A percentile compares a stretch with the other conserved stretches of the same genome.
These are phyloP conservation scores for Lophotis ruficrista DNA, from an alignment of 2,113 vertebrate species.

Conservation along the genomic window DNA sequence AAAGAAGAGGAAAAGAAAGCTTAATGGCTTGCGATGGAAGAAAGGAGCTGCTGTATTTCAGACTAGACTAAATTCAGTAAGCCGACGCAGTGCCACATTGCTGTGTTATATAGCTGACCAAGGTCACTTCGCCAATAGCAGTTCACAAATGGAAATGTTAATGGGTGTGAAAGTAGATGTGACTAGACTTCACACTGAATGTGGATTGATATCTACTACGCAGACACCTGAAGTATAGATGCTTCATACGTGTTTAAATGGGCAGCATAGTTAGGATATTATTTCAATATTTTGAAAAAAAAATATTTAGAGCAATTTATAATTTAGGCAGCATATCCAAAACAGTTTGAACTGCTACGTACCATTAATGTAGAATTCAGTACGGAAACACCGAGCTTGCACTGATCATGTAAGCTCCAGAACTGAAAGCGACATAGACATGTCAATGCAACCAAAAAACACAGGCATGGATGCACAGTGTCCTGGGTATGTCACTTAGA, in stretches of 20 bases:
- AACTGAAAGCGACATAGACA: neutral
- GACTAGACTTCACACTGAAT: neutral
- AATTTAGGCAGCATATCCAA: neutral
- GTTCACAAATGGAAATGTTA: neutral
- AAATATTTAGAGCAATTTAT: neutral
- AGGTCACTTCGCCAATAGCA: neutral
- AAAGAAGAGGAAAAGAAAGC: conserved; percentile 10
- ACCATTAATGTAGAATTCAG: neutral
- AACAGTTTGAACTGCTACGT: neutral
- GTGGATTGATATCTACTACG: neutral
- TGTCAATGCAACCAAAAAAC: neutral
- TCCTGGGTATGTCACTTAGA: neutral
- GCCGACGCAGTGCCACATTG: neutral
- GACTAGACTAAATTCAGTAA: neutral
- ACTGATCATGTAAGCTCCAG: neutral
- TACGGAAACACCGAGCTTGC: neutral
- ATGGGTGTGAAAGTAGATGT: neutral
- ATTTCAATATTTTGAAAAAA: neutral
- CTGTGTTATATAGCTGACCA: neutral
- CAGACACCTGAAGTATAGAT: neutral
- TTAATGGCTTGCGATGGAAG: neutral
- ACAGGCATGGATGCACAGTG: neutral
- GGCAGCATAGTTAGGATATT: neutral
- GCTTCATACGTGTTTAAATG: neutral
- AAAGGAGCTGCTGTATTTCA: neutral